Base-by-base conservation (phyloP, 1,140 invertebrate species). In the Halyomorpha halys region DNA sequence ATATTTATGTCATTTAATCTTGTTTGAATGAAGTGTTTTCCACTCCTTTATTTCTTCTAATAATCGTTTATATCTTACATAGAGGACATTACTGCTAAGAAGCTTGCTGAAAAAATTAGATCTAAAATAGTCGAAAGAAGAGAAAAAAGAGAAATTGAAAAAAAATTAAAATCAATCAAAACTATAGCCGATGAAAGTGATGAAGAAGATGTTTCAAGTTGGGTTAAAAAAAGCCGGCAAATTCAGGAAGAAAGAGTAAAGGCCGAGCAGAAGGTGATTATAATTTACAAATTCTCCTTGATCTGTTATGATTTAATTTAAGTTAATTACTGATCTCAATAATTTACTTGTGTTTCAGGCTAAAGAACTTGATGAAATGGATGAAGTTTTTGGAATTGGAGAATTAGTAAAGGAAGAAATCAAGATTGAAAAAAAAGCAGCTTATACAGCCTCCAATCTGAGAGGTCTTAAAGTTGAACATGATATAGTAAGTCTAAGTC, bases 301-400 rank as follows among this genome's bases (percentile, higher is more conserved):
- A n/a, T 19, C n/a, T 49, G n/a, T 6, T 13, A 47, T 47, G 14
- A 16, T 47, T 47, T 47, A 14, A 16, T 47, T 47, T 14, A 49
- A 13, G 6, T 49, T 18, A 30, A 6, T 49, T 49, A 49, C 14
- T 47, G 45, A 16, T 13, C 3, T 47, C 13, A n/a, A 49, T 19
- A 18, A 19, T 49, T 49, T 19, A 49, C 5, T 2, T 56, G 9
- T 56, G 19, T 56, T 25, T 18, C 72, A 91, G 87, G 93, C 91
- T 45, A 94, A 94, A 76, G 82, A 91, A 77, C 75, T 97, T 67
- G 92, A 97, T 75, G 93, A 97, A 75, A 82, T 98, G 76, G 96
- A 98, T 79, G 87, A 85, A 73, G 92, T 92, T 72, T 97, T 98
- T 83, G 94, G 94, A 39, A 84, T 97, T 63, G 82, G 84, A 11